Base-by-base conservation (phyloP, 1,140 invertebrate species). In the Drosophila nebulosa region DNA sequence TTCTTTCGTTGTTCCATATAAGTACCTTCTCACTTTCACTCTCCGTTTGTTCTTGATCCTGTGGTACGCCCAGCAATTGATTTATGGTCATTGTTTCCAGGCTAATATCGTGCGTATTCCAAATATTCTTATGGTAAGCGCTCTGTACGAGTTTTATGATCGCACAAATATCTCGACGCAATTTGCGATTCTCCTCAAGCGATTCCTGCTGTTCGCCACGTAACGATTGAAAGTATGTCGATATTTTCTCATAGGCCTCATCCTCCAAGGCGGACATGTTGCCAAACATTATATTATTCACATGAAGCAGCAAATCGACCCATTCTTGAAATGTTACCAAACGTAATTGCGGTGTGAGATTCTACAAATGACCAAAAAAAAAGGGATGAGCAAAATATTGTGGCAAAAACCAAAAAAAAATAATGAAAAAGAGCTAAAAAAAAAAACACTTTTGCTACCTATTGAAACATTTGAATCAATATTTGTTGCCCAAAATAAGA, bases 251-350 rank as follows among this genome's bases (percentile, higher is more conserved):
- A 24, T 64, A 70, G 0, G 84, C 64, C 46, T 89, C 84, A 6
- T 58, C 30, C 51, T 91, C 90, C 24, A 91, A n/a, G 2, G 65
- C 62, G 2, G 71, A 51, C 55, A 90, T 74, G 51, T 91, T 85
- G 26, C 53, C 58, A 24, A 91, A 64, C 2, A 88, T 57, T 0
- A 69, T 30, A 16, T 60, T 64, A 57, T 90, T 91, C 0, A 89
- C 66, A 14, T 80, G 64, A 2, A 89, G 61, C 27, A 91, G 53
- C 5, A 84, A 56, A 32, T 89, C 78, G 12, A 91, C 80, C 90
- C 90, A 91, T 58, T 91, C 90, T 18, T 91, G 80, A 27, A 64
- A 89, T 1, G 90, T 91, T 0, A 70, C 59, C 27, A 90, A 42
- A 5, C 89, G 89, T 2, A 91, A 16, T 66, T 90, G 56, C 21